A percentile compares a stretch with the other conserved stretches of the same genome.
Conservation (phyloP, 2,888 invertebrate genomes). For the Tuta absoluta region DNA sequence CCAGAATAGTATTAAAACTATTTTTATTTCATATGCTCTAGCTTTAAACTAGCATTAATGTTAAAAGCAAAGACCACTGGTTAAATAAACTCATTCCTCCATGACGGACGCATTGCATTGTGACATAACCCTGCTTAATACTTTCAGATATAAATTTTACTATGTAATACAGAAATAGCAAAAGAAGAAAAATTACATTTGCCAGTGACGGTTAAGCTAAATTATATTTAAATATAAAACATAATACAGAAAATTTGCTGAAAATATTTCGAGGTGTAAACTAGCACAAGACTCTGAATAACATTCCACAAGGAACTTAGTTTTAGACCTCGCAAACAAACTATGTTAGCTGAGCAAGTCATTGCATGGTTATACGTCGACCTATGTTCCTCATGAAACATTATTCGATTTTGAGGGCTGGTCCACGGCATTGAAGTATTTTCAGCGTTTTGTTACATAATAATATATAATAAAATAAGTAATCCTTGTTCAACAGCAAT, state of each 20-base stretch:
- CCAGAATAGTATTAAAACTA: slow-evolving; percentile 33
- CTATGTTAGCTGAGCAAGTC: too few relatives aligned
- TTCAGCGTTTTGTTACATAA: background rate
- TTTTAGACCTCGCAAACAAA: too few relatives aligned
- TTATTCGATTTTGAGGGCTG: too few relatives aligned
- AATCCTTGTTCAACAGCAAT: slow-evolving; percentile 16
- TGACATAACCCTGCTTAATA: slow-evolving; percentile 24
- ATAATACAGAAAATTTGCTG: too few relatives aligned
- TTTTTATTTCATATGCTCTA: slow-evolving; percentile 34
- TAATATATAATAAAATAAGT: background rate
- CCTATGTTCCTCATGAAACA: too few relatives aligned
- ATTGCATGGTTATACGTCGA: too few relatives aligned
- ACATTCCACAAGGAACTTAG: too few relatives aligned
- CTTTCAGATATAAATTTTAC: slow-evolving; percentile 4
- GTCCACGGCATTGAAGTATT: too few relatives aligned
- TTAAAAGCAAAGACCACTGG: slow-evolving; percentile 30
- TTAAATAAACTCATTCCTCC: slow-evolving; percentile 22
- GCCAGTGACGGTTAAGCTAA: slow-evolving; percentile 13
- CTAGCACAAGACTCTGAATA: too few relatives aligned
- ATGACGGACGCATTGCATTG: slow-evolving; percentile 6
- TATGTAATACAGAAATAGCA: slow-evolving; percentile 14
- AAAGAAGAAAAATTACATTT: background rate
- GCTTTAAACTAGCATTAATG: slow-evolving; percentile 31
- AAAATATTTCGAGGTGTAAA: too few relatives aligned
- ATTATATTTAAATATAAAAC: slow-evolving; percentile 1